Evolutionary conservation across 35 echinoderm and acorn worm species (phyloP).

Genomic region (Chiridota heheva): DNA sequence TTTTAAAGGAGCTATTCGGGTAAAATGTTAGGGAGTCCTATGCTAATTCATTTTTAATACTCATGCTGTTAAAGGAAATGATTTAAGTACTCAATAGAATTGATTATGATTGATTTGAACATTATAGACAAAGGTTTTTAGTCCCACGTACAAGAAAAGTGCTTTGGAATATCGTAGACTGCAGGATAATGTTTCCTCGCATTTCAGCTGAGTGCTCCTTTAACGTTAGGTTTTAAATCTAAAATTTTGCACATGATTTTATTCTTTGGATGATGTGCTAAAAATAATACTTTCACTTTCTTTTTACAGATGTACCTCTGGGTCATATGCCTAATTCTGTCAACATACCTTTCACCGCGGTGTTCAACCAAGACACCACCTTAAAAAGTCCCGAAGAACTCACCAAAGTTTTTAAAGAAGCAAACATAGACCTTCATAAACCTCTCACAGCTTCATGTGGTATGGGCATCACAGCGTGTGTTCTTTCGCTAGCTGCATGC

Average conservation of each 20-base stretch:
- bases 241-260: not conserved
- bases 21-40: no score
- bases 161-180: not conserved
- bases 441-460: conserved; percentile 41
- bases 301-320: conserved; percentile 33
- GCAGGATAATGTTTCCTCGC: not conserved
- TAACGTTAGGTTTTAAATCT: not conserved
- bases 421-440: conserved; percentile 29
- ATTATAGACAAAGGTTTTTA: not conserved
- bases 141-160: not conserved
- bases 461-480: conserved; percentile 43
- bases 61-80: no score
- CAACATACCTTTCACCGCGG: conserved; percentile 40
- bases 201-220: not conserved
- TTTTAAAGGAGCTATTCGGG: no score
- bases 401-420: not conserved
- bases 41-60: no score
- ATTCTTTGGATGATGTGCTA: not conserved
- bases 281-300: conserved; percentile 2
- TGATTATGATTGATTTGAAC: no score
- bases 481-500: conserved; percentile 27
- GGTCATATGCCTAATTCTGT: conserved; percentile 57
- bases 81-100: no score
- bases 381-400: conserved; percentile 36
- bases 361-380: conserved; percentile 1